A percentile compares a stretch with the other conserved stretches of the same genome.
Conservation (phyloP, 2,888 invertebrate species). For the Mongoloraphidia duomilia region DNA sequence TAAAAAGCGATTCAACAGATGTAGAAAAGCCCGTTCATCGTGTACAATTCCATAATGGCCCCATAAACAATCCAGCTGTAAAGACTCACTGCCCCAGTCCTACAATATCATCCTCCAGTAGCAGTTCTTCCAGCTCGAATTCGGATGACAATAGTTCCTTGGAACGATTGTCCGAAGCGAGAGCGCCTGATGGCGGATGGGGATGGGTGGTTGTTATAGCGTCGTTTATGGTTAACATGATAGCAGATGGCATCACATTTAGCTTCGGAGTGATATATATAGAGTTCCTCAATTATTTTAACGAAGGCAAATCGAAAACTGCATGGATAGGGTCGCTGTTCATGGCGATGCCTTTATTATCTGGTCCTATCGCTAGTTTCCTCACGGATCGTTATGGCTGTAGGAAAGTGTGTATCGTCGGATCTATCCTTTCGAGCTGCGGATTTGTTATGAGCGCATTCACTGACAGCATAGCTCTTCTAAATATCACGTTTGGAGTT, state of each 20-base stretch:
- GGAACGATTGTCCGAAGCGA: conserved; percentile 47
- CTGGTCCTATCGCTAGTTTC: conserved; percentile 74
- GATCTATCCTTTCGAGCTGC: conserved; percentile 56
- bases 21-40: conserved; percentile 32
- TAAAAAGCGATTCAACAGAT: conserved; percentile 15
- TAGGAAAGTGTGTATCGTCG: conserved; percentile 60
- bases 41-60: conserved; percentile 43
- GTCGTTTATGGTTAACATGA: conserved; percentile 77
- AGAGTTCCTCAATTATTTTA: conserved; percentile 73
- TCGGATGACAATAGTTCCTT: conserved; percentile 47
- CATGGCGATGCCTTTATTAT: conserved; percentile 79
- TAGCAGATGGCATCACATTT: conserved; percentile 86
- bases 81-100: conserved; percentile 17
- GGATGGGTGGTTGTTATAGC: conserved; percentile 87
- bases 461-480: conserved; percentile 57
- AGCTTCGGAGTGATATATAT: conserved; percentile 83
- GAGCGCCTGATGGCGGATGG: conserved; percentile 80
- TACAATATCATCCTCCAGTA: conserved; percentile 25
- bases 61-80: conserved; percentile 13
- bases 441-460: conserved; percentile 68
- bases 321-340: conserved; percentile 84
- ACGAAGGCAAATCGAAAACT: conserved; percentile 71
- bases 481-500: conserved; percentile 71
- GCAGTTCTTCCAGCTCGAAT: conserved; percentile 30
- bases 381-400: conserved; percentile 75